Evolutionary conservation across 35 echinoderm and acorn worm species (phyloP).

Genomic region (Amphiura filiformis): DNA sequence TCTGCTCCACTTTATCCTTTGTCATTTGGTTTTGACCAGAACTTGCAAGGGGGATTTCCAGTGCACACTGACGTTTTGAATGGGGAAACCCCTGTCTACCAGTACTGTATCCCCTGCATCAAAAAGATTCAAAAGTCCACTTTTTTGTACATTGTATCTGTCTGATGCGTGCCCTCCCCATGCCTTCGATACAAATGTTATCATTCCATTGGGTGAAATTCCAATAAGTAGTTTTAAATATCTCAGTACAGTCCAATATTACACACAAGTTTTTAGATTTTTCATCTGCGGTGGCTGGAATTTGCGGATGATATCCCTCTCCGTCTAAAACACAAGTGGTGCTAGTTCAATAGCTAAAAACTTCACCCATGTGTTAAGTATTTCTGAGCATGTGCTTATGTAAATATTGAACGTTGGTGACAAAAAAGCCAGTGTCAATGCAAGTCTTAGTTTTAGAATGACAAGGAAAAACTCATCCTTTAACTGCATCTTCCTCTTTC

Average conservation of each 20-base stretch:
- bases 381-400: background rate
- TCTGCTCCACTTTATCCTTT: constrained; percentile 38
- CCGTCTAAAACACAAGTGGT: constrained; percentile 33
- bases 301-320: background rate
- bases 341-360: constrained; percentile 25
- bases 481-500: background rate
- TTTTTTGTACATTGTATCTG: constrained; percentile 46
- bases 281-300: constrained; percentile 34
- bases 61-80: constrained; percentile 24
- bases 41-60: constrained; percentile 54
- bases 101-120: constrained; percentile 55
- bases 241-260: constrained; percentile 66
- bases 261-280: constrained; percentile 21
- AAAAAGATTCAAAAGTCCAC: constrained; percentile 41
- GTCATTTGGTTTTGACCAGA: constrained; percentile 51
- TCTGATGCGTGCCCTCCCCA: constrained; percentile 73
- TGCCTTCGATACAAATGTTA: constrained; percentile 55
- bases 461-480: constrained; percentile 46
- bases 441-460: constrained; percentile 38
- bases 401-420: constrained; percentile 21
- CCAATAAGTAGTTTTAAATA: constrained; percentile 54
- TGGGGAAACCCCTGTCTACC: constrained; percentile 45
- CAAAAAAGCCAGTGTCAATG: background rate
- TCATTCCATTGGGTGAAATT: constrained; percentile 59
- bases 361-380: constrained; percentile 61